Base-by-base conservation (phyloP, 2,113 vertebrate genomes). In the Erythrolamprus reginae region DNA sequence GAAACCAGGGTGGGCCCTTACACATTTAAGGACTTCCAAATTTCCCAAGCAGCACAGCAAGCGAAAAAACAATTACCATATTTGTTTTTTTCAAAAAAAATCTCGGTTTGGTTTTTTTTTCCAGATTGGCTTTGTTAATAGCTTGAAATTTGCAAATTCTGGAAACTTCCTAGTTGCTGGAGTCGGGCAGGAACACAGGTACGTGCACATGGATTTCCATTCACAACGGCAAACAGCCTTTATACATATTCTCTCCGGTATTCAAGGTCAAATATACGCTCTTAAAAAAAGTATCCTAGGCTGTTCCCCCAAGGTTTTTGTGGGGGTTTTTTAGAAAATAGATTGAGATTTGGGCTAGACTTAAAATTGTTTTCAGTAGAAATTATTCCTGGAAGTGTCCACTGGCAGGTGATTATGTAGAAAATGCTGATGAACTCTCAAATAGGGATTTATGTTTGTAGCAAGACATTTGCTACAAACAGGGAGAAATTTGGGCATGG, bases 141-240 rank as follows among this genome's bases (percentile, higher is more conserved):
- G 98, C 91, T 97, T 99, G 88, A 98, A 98, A 95, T 99, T 99
- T 96, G 99, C 99, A 0, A 97, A 96, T 88, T 88, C 97, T 0
- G 99, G 99, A 42, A 97, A 98, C 92, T 99, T 99, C 94, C 95
- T 99, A 87, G 98, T 99, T 93, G 99, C 98, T 0, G 99, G 99
- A 45, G 95, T 99, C 0, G 99, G 99, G 82, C 99, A 99, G 95
- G 99, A 99, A 88, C 99, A 99, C 97, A 98, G 98, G 99, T 99
- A 97, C 2, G 23, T 52, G 50, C 4, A 4, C 52, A 42, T 38
- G 52, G 4, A 42, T 50, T 50, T 56, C 61, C 4, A 48, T 28
- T 10, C 17, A 10, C 4, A 45, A 24, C 87, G 48, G 50, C 50
- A 42, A 51, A 48, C 8, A n/a, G 24, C 51, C 45, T 15, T 12